Evolutionary conservation across 1,140 invertebrate species (phyloP).

Genomic region (Diachasmimorpha longicaudata): DNA sequence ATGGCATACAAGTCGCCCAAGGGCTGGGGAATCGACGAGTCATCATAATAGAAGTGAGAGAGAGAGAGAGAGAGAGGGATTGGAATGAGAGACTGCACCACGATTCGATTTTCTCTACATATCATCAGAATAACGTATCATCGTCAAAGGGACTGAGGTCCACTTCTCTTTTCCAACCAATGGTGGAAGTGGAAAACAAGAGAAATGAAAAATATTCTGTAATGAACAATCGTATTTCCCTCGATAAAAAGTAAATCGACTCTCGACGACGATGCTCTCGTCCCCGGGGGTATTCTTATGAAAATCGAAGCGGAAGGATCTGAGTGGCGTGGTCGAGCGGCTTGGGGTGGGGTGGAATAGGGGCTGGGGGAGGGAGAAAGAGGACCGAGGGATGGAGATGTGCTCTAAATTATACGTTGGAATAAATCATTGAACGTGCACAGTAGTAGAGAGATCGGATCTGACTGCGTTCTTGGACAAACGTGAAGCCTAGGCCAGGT

Average conservation of each 20-base stretch:
- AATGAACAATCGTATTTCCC: slow-evolving; percentile 5
- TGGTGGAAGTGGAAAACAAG: background rate
- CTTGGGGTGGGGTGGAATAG: too few relatives aligned
- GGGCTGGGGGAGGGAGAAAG: background rate
- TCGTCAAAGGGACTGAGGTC: background rate
- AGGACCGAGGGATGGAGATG: background rate
- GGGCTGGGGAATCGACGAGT: background rate
- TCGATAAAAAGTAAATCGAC: background rate
- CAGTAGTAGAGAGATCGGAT: slow-evolving; percentile 15
- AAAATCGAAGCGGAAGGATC: slow-evolving; percentile 26
- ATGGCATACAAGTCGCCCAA: background rate
- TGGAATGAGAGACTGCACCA: background rate
- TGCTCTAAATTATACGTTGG: slow-evolving; percentile 30
- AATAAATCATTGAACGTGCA: slow-evolving; percentile 32
- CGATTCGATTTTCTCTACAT: background rate
- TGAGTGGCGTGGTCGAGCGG: background rate
- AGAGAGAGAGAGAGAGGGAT: background rate
- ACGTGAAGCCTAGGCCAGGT: background rate
- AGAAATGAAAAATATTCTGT: background rate
- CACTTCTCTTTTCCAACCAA: background rate
- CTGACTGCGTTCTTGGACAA: slow-evolving; percentile 12
- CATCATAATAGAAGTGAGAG: slow-evolving; percentile 1
- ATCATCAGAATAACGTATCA: background rate
- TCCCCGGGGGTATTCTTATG: slow-evolving; percentile 24
- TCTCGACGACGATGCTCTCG: background rate